phyloP scores from a whole-genome alignment of 1,140 invertebrate species.

The Drosophila insularis region DNA sequence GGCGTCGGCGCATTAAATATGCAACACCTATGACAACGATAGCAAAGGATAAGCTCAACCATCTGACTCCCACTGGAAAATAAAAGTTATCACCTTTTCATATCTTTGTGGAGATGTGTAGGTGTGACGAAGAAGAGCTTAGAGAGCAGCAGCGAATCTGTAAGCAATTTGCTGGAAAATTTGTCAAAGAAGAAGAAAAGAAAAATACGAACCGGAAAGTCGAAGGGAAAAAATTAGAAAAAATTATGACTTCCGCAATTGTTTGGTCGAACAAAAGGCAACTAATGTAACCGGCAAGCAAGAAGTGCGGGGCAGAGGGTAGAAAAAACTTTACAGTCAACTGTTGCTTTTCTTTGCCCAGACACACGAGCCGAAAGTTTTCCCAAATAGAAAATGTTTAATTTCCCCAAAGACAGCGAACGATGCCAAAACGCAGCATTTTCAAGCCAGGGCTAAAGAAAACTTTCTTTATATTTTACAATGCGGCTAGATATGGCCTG shows the following conservation, averaged over 20 bases:
- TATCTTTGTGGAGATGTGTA: neutral
- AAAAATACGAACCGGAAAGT: conserved; percentile 7
- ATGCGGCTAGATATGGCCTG: conserved; percentile 32
- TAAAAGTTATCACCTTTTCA: neutral
- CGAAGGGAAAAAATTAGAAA: conserved; percentile 59
- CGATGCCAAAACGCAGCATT: conserved; percentile 69
- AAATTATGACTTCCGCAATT: conserved; percentile 73
- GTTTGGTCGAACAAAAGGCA: conserved; percentile 60
- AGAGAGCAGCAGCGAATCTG: conserved; percentile 19
- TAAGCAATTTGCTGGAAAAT: conserved; percentile 66
- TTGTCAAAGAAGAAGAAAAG: conserved; percentile 42
- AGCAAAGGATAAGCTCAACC: neutral
- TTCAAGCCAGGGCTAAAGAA: conserved; percentile 60
- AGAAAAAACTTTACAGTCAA: conserved; percentile 55
- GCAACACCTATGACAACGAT: conserved; percentile 67
- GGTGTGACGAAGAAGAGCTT: neutral
- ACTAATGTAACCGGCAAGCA: conserved; percentile 38
- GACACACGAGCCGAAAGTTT: conserved; percentile 64
- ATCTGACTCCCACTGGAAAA: neutral
- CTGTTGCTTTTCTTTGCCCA: conserved; percentile 56
- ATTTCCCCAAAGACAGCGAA: conserved; percentile 79
- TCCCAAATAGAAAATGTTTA: conserved; percentile 82
- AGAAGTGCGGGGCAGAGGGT: neutral
- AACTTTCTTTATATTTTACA: conserved; percentile 63
- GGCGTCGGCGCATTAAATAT: conserved; percentile 61